Conservation (phyloP, 1,140 invertebrate genomes). For the Papilio polyxenes region DNA sequence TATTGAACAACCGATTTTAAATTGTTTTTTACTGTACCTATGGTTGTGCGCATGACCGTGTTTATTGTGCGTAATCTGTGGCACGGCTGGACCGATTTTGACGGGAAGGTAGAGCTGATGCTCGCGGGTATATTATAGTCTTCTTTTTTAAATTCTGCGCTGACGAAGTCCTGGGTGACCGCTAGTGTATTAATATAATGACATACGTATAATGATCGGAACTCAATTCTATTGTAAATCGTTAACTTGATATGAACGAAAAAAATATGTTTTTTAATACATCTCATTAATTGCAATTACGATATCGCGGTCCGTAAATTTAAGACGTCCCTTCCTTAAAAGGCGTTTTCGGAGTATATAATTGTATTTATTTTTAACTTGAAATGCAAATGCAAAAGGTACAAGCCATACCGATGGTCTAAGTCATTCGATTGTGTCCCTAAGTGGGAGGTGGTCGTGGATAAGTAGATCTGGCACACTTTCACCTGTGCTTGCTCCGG, state of each 20-base stretch:
- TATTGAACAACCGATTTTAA: too few species aligned
- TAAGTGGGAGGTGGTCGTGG: slow-evolving; percentile 6
- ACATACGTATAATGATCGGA: background rate
- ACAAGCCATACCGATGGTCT: background rate
- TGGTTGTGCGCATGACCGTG: too few species aligned
- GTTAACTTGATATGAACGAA: background rate
- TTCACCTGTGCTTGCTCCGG: slow-evolving; percentile 20
- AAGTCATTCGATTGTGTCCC: slow-evolving; percentile 20
- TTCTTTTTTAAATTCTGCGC: too few species aligned
- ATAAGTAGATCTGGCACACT: slow-evolving; percentile 30
- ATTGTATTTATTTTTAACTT: background rate
- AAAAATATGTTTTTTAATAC: background rate
- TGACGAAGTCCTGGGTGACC: too few species aligned
- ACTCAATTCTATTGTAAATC: background rate
- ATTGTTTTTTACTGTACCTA: too few species aligned
- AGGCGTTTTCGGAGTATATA: background rate
- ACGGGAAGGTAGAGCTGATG: too few species aligned
- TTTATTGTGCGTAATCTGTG: too few species aligned
- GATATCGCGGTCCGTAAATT: background rate
- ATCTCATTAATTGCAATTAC: background rate
- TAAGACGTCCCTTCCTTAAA: background rate
- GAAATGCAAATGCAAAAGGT: slow-evolving; percentile 12
- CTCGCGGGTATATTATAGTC: too few species aligned
- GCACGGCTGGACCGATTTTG: too few species aligned
- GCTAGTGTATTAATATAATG: too few species aligned